Evolutionary conservation across 2,797 vertebrate genomes (phyloP).

Genomic region (Propithecus deckenii): DNA sequence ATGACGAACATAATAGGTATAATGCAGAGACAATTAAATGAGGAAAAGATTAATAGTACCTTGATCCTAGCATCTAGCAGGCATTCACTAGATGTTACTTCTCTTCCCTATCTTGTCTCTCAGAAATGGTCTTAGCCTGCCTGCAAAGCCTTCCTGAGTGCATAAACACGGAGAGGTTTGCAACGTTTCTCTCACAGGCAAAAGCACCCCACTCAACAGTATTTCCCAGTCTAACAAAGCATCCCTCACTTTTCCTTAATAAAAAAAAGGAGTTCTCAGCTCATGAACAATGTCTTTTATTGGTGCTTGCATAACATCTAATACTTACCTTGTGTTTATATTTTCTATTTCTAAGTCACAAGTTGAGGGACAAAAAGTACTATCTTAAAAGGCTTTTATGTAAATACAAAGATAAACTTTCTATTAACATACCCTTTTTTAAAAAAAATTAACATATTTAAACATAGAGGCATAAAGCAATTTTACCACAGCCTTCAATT

Average conservation of each 20-base stretch:
- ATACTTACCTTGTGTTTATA: not conserved
- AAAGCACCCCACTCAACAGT: not conserved
- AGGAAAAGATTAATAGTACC: not conserved
- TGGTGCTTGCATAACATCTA: not conserved
- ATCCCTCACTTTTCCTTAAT: not conserved
- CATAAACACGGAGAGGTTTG: not conserved
- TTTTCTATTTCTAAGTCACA: not conserved
- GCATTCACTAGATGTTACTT: not conserved
- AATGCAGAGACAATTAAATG: not conserved
- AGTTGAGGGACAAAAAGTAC: not conserved
- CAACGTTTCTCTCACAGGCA: no score
- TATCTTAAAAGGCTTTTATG: not conserved
- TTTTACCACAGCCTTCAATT: not conserved
- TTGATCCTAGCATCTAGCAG: not conserved
- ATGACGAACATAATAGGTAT: not conserved
- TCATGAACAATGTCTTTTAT: not conserved
- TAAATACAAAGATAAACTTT: not conserved
- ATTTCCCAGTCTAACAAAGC: not conserved
- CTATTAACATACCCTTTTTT: not conserved
- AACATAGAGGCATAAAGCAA: not conserved
- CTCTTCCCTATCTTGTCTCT: not conserved
- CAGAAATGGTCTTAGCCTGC: not conserved
- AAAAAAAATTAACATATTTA: not conserved
- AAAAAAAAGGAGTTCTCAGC: not conserved
- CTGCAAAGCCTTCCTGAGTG: not conserved